phyloP scores from a whole-genome alignment of 2,797 vertebrate genomes.

The Coluber constrictor region DNA sequence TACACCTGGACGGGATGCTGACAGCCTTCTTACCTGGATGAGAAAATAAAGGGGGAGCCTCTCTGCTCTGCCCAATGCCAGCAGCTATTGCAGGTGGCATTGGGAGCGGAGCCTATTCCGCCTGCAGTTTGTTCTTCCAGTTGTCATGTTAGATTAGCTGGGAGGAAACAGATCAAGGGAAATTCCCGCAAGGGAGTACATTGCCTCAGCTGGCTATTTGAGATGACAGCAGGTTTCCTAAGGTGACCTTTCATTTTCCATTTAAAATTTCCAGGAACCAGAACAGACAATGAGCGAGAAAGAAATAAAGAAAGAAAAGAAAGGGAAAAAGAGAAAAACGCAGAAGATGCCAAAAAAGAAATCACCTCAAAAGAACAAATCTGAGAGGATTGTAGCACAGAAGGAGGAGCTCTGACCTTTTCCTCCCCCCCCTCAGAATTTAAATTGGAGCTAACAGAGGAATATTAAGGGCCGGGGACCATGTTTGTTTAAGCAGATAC shows the following conservation, averaged over 20 bases:
- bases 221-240: not conserved
- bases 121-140: not conserved
- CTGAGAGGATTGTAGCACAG: accelerated
- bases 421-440: too few species aligned
- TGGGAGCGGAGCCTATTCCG: not conserved
- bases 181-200: not conserved
- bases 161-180: not conserved
- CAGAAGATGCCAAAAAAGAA: not conserved
- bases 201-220: not conserved
- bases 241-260: not conserved
- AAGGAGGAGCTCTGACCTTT: slow-evolving; percentile 44
- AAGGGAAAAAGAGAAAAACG: slow-evolving; percentile 38
- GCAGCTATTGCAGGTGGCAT: not conserved
- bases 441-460: not conserved
- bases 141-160: not conserved
- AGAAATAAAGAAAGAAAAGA: slow-evolving; percentile 62
- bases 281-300: slow-evolving; percentile 77
- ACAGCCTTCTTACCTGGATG: not conserved
- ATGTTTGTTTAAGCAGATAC: not conserved
- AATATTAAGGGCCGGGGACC: not conserved
- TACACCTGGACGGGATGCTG: not conserved
- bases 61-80: not conserved
- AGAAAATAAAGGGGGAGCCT: not conserved
- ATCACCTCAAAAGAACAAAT: not conserved
- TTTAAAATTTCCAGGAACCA: slow-evolving; percentile 63